phyloP scores from a whole-genome alignment of 2,797 vertebrate genomes.

The Myotis daubentonii region DNA sequence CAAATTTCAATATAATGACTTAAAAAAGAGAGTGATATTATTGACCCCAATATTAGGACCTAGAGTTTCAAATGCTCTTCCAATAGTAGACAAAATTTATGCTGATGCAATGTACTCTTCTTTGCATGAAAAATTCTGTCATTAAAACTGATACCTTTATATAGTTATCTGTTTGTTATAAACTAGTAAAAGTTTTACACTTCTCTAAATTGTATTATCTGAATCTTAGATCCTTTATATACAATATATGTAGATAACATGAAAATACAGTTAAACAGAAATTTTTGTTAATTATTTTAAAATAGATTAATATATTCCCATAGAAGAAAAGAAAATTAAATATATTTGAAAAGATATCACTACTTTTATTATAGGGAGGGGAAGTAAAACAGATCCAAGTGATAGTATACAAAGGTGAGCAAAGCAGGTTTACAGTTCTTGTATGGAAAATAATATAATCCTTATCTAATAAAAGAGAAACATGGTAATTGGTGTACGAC shows the following conservation, averaged over 20 bases:
- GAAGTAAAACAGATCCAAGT: not conserved
- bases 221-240: not conserved
- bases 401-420: not conserved
- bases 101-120: not conserved
- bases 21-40: not conserved
- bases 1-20: conserved; percentile 7
- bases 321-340: not conserved
- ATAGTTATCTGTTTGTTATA: not conserved
- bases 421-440: not conserved
- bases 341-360: not conserved
- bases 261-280: not conserved
- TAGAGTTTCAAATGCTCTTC: not conserved
- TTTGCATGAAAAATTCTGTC: not conserved
- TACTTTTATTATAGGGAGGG: not conserved
- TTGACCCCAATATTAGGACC: not conserved
- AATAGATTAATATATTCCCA: not conserved
- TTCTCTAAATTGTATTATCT: not conserved
- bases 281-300: conserved; percentile 14
- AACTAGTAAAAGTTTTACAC: not conserved
- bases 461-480: no score
- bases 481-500: no score
- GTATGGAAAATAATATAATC: not conserved
- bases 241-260: not conserved
- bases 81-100: not conserved
- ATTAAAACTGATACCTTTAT: not conserved